These are phyloP conservation scores for Drosophila lutescens DNA, from an alignment of 2,888 invertebrate genomes.

Conservation along the genomic window DNA sequence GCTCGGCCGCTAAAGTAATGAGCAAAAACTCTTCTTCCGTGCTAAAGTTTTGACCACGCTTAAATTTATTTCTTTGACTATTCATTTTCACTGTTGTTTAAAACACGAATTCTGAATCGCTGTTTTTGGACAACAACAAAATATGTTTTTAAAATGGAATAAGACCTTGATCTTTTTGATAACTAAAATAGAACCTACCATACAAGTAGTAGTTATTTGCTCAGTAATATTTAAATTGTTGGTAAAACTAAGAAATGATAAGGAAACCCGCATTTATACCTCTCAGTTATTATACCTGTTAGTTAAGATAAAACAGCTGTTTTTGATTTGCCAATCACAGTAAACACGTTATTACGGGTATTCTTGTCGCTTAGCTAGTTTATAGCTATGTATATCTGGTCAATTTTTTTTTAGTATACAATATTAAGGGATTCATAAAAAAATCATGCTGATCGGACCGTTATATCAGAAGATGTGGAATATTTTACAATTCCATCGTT, in stretches of 20 bases:
- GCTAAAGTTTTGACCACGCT: not conserved
- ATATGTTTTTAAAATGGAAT: not conserved
- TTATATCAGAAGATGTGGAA: no score
- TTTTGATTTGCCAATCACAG: slow-evolving; percentile 2
- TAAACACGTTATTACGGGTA: not conserved
- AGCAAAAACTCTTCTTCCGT: slow-evolving; percentile 4
- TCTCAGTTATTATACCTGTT: slow-evolving; percentile 1
- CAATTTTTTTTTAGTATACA: no score
- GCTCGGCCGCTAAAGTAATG: slow-evolving; percentile 2
- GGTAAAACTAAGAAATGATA: not conserved
- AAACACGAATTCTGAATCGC: not conserved
- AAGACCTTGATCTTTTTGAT: not conserved
- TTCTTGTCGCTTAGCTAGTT: not conserved
- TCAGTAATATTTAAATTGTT: not conserved
- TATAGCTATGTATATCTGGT: not conserved
- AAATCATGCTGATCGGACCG: no score
- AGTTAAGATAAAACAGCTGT: not conserved
- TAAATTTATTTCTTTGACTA: not conserved
- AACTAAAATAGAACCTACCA: not conserved
- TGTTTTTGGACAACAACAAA: not conserved
- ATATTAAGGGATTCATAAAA: no score
- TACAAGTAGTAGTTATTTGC: not conserved
- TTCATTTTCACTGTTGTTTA: not conserved
- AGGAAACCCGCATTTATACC: not conserved
- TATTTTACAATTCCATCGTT: no score